phyloP scores from a whole-genome alignment of 2,797 vertebrate species.

The Artibeus jamaicensis region DNA sequence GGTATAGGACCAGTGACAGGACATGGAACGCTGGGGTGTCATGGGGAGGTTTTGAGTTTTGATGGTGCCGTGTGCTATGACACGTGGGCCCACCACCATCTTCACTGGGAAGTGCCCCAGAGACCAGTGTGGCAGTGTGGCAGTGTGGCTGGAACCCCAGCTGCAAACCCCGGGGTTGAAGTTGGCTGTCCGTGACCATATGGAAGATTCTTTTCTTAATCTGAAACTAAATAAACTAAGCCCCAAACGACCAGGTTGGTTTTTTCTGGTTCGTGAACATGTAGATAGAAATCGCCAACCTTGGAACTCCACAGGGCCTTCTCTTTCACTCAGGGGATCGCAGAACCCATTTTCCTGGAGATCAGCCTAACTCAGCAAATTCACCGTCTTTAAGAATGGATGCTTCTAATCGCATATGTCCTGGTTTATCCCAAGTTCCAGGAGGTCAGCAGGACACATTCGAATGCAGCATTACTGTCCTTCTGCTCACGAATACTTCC shows the following conservation, averaged over 20 bases:
- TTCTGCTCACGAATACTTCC: not conserved
- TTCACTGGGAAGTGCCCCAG: not conserved
- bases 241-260: not conserved
- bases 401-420: not conserved
- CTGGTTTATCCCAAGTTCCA: not conserved
- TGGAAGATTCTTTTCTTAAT: not conserved
- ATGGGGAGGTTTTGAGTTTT: not conserved
- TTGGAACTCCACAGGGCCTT: not conserved
- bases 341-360: not conserved
- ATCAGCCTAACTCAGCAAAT: not conserved
- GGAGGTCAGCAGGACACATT: not conserved
- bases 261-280: not conserved
- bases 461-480: not conserved
- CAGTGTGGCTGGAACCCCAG: not conserved
- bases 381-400: not conserved
- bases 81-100: not conserved
- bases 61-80: not conserved
- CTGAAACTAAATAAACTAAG: not conserved
- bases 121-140: not conserved
- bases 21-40: not conserved
- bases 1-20: not conserved
- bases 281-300: not conserved
- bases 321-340: not conserved
- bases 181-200: not conserved
- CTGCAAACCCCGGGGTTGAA: not conserved